Conservation (phyloP, 2,113 vertebrate genomes). For the Caranx melampygus region DNA sequence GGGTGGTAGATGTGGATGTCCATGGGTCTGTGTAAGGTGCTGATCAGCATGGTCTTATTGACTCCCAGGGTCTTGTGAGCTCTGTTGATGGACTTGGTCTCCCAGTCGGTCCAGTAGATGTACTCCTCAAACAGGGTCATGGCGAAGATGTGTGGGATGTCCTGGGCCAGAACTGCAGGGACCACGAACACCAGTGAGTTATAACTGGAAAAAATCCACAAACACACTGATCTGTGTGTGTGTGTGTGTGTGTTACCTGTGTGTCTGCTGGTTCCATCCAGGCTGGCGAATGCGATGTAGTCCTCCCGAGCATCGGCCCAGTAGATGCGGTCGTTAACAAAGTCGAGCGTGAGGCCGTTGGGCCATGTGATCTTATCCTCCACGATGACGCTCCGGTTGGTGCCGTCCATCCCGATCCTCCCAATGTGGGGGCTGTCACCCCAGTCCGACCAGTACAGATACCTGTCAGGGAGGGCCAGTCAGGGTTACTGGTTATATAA, state of each 20-base stretch:
- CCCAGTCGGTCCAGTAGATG: conserved; percentile 99
- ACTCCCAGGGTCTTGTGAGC: conserved; percentile 92
- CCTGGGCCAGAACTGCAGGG: conserved; percentile 89
- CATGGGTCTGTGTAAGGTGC: conserved; percentile 95
- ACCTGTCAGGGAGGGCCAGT: conserved; percentile 80
- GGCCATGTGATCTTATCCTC: conserved; percentile 98
- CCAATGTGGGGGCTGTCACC: conserved; percentile 96
- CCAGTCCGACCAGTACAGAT: conserved; percentile 99
- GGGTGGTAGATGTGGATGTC: conserved; percentile 96
- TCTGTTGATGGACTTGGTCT: conserved; percentile 97
- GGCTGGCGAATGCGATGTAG: conserved; percentile 96
- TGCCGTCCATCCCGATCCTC: conserved; percentile 96
- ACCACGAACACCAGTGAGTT: background rate
- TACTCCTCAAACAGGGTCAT: conserved; percentile 97
- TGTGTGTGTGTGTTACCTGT: conserved; percentile 85
- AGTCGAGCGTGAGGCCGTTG: conserved; percentile 96
- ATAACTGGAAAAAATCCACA: background rate
- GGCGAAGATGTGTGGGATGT: conserved; percentile 94
- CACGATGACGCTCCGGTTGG: conserved; percentile 90
- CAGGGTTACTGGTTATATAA: background rate
- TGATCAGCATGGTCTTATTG: conserved; percentile 92
- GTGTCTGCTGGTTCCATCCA: conserved; percentile 93
- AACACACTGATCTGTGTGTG: background rate
- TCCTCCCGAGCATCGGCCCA: conserved; percentile 98
- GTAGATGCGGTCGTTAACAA: conserved; percentile 95